Evolutionary conservation across 2,113 vertebrate genomes (phyloP).

Genomic region (Engraulis encrasicolus): DNA sequence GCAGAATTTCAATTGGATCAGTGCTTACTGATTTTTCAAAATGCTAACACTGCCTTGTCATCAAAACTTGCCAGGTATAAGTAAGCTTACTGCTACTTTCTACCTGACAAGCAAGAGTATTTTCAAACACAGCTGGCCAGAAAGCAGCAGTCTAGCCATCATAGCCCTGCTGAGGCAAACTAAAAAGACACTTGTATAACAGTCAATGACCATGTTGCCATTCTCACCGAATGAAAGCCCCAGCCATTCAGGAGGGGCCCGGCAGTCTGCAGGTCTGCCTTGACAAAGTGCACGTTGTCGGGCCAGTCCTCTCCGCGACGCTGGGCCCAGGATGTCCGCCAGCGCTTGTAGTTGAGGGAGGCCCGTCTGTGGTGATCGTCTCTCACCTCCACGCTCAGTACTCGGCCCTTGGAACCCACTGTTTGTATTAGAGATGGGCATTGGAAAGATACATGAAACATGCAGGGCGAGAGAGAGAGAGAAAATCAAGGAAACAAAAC

Average conservation of each 20-base stretch:
- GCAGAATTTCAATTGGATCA: too few species aligned
- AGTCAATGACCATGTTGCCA: too few species aligned
- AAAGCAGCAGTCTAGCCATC: too few species aligned
- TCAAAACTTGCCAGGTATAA: not conserved
- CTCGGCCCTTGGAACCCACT: constrained; percentile 84
- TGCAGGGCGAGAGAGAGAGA: too few species aligned
- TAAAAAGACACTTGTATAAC: too few species aligned
- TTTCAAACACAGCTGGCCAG: not conserved
- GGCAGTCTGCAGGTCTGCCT: constrained; percentile 76
- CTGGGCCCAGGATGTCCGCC: constrained; percentile 81
- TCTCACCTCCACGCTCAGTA: constrained; percentile 87
- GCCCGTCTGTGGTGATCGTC: constrained; percentile 83
- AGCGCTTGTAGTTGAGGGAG: constrained; percentile 81
- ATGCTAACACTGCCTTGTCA: too few species aligned
- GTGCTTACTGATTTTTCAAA: too few species aligned
- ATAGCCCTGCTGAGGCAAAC: too few species aligned
- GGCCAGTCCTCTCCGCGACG: constrained; percentile 82
- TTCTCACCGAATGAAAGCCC: constrained; percentile 82
- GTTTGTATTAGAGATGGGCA: constrained; percentile 32
- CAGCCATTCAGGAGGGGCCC: constrained; percentile 71
- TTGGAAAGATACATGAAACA: too few species aligned
- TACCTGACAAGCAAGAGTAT: not conserved
- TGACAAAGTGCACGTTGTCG: constrained; percentile 84
- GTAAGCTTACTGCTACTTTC: not conserved
- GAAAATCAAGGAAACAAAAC: too few species aligned